Percentiles rank a stretch among this genome's conserved stretches.
Evolutionary conservation across 2,888 invertebrate genomes (phyloP).

Genomic region (Apamea anceps): DNA sequence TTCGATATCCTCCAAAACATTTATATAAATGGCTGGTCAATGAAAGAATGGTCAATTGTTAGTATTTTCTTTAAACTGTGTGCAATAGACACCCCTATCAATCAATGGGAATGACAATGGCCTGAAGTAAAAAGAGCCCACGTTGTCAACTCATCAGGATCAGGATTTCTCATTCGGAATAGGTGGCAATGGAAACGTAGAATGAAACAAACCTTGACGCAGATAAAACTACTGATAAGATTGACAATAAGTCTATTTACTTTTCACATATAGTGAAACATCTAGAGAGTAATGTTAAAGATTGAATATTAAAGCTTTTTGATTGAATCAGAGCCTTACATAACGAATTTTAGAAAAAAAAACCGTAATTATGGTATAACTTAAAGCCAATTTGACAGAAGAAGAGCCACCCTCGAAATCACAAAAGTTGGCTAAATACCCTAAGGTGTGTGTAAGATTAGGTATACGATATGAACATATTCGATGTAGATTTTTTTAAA

Average conservation of each 20-base stretch:
- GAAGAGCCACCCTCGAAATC: neutral
- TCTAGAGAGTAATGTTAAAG: neutral
- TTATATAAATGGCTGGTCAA: neutral
- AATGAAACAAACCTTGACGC: neutral
- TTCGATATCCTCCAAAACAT: neutral
- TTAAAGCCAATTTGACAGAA: neutral
- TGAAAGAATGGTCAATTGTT: neutral
- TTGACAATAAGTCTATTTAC: neutral
- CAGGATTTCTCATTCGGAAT: neutral
- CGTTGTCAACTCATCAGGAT: neutral
- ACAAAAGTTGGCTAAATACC: neutral
- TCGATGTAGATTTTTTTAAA: conserved; percentile 2
- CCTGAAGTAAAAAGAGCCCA: neutral
- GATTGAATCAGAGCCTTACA: neutral
- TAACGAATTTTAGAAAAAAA: neutral
- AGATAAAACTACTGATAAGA: neutral
- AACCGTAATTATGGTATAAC: neutral
- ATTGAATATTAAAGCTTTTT: neutral
- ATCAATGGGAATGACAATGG: neutral
- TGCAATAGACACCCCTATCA: neutral
- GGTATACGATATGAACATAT: conserved; percentile 4
- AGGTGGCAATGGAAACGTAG: neutral
- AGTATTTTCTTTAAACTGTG: neutral
- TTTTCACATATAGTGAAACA: neutral
- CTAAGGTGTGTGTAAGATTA: neutral